Base-by-base conservation (phyloP, 2,113 vertebrate species). In the Crotalus helleri region DNA sequence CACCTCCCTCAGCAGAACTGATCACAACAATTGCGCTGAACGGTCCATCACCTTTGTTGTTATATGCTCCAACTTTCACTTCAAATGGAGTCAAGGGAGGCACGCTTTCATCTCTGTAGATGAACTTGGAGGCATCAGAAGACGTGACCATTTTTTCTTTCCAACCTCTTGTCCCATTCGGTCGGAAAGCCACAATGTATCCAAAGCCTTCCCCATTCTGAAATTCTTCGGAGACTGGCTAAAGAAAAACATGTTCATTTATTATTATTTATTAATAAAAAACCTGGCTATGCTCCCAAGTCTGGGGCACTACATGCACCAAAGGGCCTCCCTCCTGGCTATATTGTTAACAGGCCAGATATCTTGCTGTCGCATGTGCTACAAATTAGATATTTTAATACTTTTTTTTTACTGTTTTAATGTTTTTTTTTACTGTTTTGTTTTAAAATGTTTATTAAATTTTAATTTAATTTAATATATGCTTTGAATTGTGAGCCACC, bases 71-170 rank as follows among this genome's bases (percentile, higher is more conserved):
- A 89, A 99, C 98, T 96, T 99, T 99, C 91, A 99, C 99, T 94
- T 99, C 98, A 93, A 99, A 99, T 26, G 91, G 99, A 8, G 99
- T 99, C 13, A 99, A 98, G 4, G 99, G 99, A 54, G 99, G 99
- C 55, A 99, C 99, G 6, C 99, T 99, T 96, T 99, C 99, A 90
- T 99, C 99, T 93, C 99, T 96, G 96, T 99, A 99, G 94, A 99
- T 99, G 95, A 99, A 99, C 3, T 98, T 99, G 0, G 99, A 99
- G 2, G 98, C 98, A 89, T 99, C 99, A 0, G 99, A 98, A 1
- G 99, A 99, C 0, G 99, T 99, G 94, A 99, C 99, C 99, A 99
- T 99, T 96, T 99, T 99, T 96, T 99, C 99, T 91, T 99, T 99
- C 99, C 99, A 99, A 6, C 98, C 99, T 93, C 99, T 97, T 0